Evolutionary conservation across 2,113 vertebrate species (phyloP), one percentile per base, ranked within the genome.

Genomic region (Leuciscus idus): DNA sequence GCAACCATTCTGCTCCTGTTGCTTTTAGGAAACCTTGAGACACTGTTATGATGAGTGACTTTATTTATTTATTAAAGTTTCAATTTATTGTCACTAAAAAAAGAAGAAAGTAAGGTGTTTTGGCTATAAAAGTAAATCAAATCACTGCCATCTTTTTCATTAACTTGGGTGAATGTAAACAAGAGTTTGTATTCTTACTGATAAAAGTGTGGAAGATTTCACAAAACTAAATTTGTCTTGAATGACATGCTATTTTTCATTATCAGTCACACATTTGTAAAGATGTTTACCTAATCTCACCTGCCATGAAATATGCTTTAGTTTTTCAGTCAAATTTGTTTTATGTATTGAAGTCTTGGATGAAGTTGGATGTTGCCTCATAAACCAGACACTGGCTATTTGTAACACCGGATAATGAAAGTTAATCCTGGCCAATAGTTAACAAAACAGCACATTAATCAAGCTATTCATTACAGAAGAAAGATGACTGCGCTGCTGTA

Each of bases 1-100:
- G 76, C 61, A 84, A 73, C 59, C 33, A 78, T 81, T 88, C 84
- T 76, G 33, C 57, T 72, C 66, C 23, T 57, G 57, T 88, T 82
- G 50, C 72, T 43, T 5, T 62, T 81, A 43, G 30, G 9, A 61
- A 46, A 61, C 19, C 19, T 21, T 30, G 15, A 52, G 50, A 81
- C 17, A 64, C 28, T 3, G 7, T 66, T 17, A 82, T 70, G 43
- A 68, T 33, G 46, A 77, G 8, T 23, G 80, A 33, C 46, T 33
- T 17, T 26, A 43, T 43, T 79, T 80, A 13, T 80, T 61, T 82
- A 82, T 50, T 66, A 70, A 33, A 52, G 6, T 70, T 30, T 23
- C 5, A n/a, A 33, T 52, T 33, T 81, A 30, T 36, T 70, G 8
- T 15, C 81, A 48, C 17, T 30, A 9, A 75, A 75, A 79, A 55